Evolutionary conservation across 2,113 vertebrate genomes (phyloP).

Genomic region (Polyodon spathula): DNA sequence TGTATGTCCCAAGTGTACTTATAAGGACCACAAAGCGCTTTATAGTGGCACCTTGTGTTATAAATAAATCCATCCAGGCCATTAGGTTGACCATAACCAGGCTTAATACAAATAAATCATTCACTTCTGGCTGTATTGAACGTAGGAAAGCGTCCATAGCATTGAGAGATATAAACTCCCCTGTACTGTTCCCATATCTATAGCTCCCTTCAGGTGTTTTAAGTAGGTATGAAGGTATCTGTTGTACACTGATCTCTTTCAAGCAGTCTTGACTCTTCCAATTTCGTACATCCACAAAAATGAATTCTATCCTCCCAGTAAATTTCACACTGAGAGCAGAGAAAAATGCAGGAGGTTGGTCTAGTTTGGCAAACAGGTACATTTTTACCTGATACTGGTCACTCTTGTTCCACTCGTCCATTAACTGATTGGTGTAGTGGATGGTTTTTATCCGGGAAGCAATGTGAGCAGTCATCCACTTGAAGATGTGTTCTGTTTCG

Average conservation of each 20-base stretch:
- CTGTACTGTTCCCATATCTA: constrained; percentile 84
- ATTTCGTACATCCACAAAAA: constrained; percentile 83
- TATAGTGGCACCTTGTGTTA: constrained; percentile 91
- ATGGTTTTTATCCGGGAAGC: constrained; percentile 89
- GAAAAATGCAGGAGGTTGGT: constrained; percentile 89
- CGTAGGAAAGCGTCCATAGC: constrained; percentile 94
- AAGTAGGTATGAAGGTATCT: constrained; percentile 81
- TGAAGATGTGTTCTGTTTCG: constrained; percentile 86
- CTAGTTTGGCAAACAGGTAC: constrained; percentile 81
- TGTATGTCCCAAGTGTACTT: constrained; percentile 94
- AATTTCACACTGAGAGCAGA: constrained; percentile 93
- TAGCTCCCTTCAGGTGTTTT: constrained; percentile 94
- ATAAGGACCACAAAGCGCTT: constrained; percentile 96
- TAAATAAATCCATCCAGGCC: constrained; percentile 98
- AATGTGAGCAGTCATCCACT: constrained; percentile 90
- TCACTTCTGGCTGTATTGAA: constrained; percentile 90
- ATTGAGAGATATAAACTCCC: constrained; percentile 83
- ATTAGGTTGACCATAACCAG: constrained; percentile 89
- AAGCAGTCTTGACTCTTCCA: constrained; percentile 80
- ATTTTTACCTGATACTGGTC: constrained; percentile 79
- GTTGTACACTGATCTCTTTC: constrained; percentile 72
- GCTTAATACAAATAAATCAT: constrained; percentile 91
- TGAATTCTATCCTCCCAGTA: constrained; percentile 92
- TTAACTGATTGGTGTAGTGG: constrained; percentile 60
- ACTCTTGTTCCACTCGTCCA: constrained; percentile 79